Evolutionary conservation across 1,140 invertebrate species (phyloP).

Genomic region (Calephelis nemesis): DNA sequence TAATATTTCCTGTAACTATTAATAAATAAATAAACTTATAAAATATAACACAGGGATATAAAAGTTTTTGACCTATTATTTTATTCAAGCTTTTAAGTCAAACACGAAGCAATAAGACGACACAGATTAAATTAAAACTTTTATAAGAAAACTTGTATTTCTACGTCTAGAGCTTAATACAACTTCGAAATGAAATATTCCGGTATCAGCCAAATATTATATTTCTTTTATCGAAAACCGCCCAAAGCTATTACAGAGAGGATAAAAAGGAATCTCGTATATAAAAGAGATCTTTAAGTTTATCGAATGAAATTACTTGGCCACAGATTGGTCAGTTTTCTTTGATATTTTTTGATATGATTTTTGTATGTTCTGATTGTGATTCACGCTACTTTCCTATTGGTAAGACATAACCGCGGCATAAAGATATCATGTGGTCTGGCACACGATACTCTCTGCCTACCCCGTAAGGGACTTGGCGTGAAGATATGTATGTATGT

Average conservation of each 20-base stretch:
- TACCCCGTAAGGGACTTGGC: too few species aligned
- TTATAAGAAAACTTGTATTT: not conserved
- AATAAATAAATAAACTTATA: too few species aligned
- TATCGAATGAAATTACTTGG: constrained; percentile 12
- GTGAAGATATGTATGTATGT: too few species aligned
- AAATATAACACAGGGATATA: too few species aligned
- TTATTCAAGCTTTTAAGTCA: not conserved
- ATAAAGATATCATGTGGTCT: too few species aligned
- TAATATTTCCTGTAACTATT: too few species aligned
- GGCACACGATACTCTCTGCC: too few species aligned
- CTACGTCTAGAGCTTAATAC: not conserved
- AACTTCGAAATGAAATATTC: constrained; percentile 6
- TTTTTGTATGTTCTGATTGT: too few species aligned
- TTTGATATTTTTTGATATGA: not conserved
- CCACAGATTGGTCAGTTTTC: constrained; percentile 13
- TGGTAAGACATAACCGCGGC: too few species aligned
- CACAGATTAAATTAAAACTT: not conserved
- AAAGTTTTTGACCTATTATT: too few species aligned
- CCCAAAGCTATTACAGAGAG: constrained; percentile 12
- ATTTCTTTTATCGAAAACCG: constrained; percentile 11
- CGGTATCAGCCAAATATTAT: constrained; percentile 6
- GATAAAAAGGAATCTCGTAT: constrained; percentile 13
- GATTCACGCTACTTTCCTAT: too few species aligned
- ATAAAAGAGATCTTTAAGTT: constrained; percentile 13
- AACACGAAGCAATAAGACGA: not conserved